Evolutionary conservation across 2,888 invertebrate genomes (phyloP).

Genomic region (Piscicola geometra): DNA sequence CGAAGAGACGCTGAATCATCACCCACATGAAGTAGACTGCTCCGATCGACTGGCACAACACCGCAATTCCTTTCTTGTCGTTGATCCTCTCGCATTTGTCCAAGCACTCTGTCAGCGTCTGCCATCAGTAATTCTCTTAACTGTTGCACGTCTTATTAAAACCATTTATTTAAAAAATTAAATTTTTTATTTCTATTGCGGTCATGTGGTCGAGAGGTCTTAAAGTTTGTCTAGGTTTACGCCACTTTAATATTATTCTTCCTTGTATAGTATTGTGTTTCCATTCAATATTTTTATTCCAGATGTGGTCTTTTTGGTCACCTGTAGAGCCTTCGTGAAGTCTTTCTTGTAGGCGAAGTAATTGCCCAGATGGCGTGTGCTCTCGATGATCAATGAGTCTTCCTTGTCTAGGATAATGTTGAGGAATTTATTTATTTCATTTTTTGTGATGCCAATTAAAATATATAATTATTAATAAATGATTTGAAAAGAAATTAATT

Average conservation of each 20-base stretch:
- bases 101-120: conserved; percentile 20
- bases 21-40: conserved; percentile 26
- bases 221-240: no score
- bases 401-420: no score
- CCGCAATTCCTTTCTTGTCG: conserved; percentile 15
- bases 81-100: conserved; percentile 8
- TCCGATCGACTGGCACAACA: conserved; percentile 26
- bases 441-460: no score
- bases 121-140: neutral
- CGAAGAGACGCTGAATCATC: no score
- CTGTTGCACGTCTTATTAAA: neutral
- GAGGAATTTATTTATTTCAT: no score
- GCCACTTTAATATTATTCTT: no score
- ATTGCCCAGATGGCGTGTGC: conserved; percentile 21
- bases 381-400: conserved; percentile 12
- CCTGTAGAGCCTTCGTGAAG: conserved; percentile 21
- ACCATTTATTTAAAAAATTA: neutral
- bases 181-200: neutral
- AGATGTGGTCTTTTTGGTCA: neutral
- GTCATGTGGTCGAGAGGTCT: neutral
- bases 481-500: no score
- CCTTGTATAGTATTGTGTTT: neutral
- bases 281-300: neutral
- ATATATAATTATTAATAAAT: no score
- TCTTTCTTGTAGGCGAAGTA: conserved; percentile 14